Base-by-base conservation (phyloP, 64 coral and sea anemone genomes). In the Hydrozoanthus tunicans region DNA sequence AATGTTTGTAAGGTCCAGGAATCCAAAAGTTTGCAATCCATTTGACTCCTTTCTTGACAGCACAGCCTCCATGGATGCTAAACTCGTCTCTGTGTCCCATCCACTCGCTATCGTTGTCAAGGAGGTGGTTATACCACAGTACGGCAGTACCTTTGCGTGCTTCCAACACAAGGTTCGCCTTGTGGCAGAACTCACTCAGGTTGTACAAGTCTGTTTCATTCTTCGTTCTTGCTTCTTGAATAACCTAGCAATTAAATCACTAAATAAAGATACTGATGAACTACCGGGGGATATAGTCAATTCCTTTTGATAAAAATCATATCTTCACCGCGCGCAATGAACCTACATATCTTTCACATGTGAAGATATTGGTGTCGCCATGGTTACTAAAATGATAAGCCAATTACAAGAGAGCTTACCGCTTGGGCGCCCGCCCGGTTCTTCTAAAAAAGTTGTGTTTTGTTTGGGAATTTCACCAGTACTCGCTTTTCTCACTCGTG, bases 1-100 rank as follows among this genome's bases (percentile, higher is more conserved):
- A 79, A 25, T 95, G 91, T 53, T 90, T 85, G 58, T 99, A 96
- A 70, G 97, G 94, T 3, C 94, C 94, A 14, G 94, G 74, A 5
- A 99, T 89, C 97, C 97, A 99, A 53, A 94, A 86, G 88, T 99
- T 99, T 9, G 97, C 97, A 6, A 95, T 93, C 97, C 97, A 99
- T 67, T 99, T 99, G 4, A 90, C 64, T 62, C 97, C 97, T 82
- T 90, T 91, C 62, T 56, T 82, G 58, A 99, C 92, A 63, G 81
- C 89, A 73, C 97, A 99, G 5, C 97, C 97, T 1, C 97, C 97
- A 24, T 99, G 97, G 3, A 99, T 77, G 85, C 97, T 99, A 32
- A 77, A 96, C 5, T 43, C 25, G 20, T 99, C 97, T 9, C 83
- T 81, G 1, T 91, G 77, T 4, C 97, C 97, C 94, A 99, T 85